phyloP scores from a whole-genome alignment of 1,140 invertebrate species.

The Phenacoccus solenopsis region DNA sequence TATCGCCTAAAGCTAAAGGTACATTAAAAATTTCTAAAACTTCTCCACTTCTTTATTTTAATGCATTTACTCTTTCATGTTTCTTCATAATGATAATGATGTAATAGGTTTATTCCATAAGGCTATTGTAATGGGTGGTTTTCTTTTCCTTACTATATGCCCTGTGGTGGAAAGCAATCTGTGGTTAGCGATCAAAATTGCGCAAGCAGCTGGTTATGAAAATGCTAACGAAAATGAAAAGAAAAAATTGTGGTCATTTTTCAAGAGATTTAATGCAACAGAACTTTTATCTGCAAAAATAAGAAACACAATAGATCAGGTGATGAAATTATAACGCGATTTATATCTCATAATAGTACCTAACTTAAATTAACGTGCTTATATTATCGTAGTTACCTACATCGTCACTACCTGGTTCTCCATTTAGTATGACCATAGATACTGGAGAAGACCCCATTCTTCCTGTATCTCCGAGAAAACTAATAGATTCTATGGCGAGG shows the following conservation, averaged over 20 bases:
- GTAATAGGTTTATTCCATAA: not conserved
- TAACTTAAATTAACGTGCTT: too few species aligned
- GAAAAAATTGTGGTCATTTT: not conserved
- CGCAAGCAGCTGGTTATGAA: not conserved
- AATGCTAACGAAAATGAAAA: not conserved
- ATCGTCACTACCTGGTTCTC: too few species aligned
- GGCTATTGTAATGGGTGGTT: not conserved
- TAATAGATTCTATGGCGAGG: not conserved
- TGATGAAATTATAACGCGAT: too few species aligned
- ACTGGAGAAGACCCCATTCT: too few species aligned
- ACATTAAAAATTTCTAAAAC: constrained; percentile 32
- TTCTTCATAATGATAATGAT: not conserved
- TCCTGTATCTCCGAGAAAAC: not conserved
- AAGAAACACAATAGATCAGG: too few species aligned
- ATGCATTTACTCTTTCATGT: too few species aligned
- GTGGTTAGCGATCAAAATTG: not conserved
- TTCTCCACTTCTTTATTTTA: too few species aligned
- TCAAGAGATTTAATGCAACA: not conserved
- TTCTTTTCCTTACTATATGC: not conserved
- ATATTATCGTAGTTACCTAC: too few species aligned
- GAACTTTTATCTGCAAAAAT: too few species aligned
- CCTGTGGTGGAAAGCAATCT: not conserved
- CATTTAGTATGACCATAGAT: too few species aligned
- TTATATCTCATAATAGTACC: too few species aligned
- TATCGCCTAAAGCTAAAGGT: constrained; percentile 39